These are phyloP conservation scores for Dysidea cf. avara DNA, from an alignment of 37 sponge, comb jelly and placozoan genomes.

Conservation along the genomic window DNA sequence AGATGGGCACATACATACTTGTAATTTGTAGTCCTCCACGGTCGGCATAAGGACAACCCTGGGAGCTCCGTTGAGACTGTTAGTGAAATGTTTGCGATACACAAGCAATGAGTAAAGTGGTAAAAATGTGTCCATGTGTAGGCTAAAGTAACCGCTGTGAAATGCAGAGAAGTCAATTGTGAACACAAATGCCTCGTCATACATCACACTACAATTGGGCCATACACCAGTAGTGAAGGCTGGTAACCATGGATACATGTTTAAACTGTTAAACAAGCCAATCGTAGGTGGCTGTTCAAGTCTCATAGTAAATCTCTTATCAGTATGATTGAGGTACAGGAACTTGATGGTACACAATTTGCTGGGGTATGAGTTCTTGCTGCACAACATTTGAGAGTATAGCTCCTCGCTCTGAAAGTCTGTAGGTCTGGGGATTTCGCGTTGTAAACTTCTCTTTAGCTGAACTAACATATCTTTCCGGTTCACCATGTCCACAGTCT, in stretches of 20 bases:
- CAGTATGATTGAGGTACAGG: slow-evolving; percentile 11
- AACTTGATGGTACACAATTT: slow-evolving; percentile 2
- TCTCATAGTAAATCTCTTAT: slow-evolving; percentile 9
- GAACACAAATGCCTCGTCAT: slow-evolving; percentile 23
- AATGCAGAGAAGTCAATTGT: background rate
- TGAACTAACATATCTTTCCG: too few species aligned
- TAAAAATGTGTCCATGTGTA: slow-evolving; percentile 20
- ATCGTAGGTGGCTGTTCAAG: background rate
- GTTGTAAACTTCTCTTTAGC: too few species aligned
- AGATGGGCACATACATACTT: background rate
- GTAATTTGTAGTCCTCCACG: slow-evolving; percentile 10
- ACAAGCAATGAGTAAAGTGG: slow-evolving; percentile 19
- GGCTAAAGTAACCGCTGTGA: slow-evolving; percentile 4
- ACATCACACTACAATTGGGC: slow-evolving; percentile 15
- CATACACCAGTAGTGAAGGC: background rate
- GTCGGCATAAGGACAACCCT: slow-evolving; percentile 21
- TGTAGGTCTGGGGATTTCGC: too few species aligned
- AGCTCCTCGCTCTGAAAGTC: too few species aligned
- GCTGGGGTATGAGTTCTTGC: background rate
- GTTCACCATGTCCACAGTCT: too few species aligned
- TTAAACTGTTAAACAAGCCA: background rate
- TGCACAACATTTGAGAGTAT: too few species aligned
- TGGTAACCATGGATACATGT: background rate
- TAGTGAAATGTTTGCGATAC: slow-evolving; percentile 8
- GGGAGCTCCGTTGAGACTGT: background rate